A percentile compares a stretch with the other conserved stretches of the same genome.
These are phyloP conservation scores for Cataglyphis hispanica DNA, from an alignment of 1,140 invertebrate genomes.

Conservation along the genomic window DNA sequence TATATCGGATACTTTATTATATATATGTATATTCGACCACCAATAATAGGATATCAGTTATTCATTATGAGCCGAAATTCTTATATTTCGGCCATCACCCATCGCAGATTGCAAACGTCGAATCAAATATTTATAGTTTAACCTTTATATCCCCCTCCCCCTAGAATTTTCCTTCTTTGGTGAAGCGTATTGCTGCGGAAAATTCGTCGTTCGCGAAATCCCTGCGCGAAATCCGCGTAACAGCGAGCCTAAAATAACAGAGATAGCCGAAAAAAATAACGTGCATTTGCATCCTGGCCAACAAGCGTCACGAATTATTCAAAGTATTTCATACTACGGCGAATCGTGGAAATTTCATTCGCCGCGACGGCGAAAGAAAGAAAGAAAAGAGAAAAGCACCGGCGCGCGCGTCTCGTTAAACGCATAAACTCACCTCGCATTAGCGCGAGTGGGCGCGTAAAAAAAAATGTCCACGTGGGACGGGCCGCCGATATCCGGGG, in stretches of 20 bases:
- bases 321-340: conserved; percentile 49
- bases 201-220: background rate
- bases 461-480: conserved; percentile 1
- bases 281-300: conserved; percentile 43
- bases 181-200: background rate
- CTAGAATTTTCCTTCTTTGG: too few species aligned
- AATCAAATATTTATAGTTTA: conserved; percentile 46
- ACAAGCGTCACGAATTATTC: conserved; percentile 60
- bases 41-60: conserved; percentile 10
- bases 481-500: conserved; percentile 1
- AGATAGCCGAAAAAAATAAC: conserved; percentile 26
- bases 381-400: background rate
- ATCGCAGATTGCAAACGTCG: background rate
- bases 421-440: conserved; percentile 34
- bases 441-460: conserved; percentile 42
- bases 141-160: background rate
- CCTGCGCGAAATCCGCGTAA: conserved; percentile 1
- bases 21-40: background rate
- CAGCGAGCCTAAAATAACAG: conserved; percentile 38
- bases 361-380: background rate
- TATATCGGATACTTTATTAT: background rate
- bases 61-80: background rate
- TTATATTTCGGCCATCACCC: background rate
- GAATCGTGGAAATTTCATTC: conserved; percentile 49
- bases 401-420: conserved; percentile 29